phyloP scores from a whole-genome alignment of 2,113 vertebrate species.

The Benitochromis conjunctus region DNA sequence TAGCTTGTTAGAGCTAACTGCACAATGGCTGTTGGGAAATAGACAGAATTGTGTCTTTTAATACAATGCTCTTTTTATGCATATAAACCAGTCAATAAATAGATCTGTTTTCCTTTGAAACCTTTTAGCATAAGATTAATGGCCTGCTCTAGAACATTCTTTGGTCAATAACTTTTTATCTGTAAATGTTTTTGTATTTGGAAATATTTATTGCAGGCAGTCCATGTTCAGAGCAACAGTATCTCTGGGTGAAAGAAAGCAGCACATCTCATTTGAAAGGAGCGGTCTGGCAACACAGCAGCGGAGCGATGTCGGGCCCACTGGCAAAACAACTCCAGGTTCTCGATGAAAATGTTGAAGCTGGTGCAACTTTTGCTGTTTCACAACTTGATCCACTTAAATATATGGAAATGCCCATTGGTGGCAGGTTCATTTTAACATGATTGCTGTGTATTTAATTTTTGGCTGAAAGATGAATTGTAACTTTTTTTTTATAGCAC shows the following conservation, averaged over 20 bases:
- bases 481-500: neutral
- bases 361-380: neutral
- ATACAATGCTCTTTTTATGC: neutral
- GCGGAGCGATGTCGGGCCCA: neutral
- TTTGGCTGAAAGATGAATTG: neutral
- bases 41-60: neutral
- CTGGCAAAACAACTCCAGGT: neutral
- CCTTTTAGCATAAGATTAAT: neutral
- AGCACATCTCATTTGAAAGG: neutral
- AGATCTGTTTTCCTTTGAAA: neutral
- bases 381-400: neutral
- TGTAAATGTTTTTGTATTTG: neutral
- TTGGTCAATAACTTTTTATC: neutral
- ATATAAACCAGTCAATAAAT: neutral
- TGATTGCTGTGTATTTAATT: neutral
- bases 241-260: neutral
- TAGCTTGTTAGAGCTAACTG: neutral
- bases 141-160: neutral
- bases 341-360: neutral
- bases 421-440: neutral
- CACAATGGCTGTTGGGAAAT: neutral
- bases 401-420: neutral
- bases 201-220: neutral
- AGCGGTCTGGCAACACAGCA: neutral
- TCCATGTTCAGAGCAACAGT: neutral